phyloP scores from a whole-genome alignment of 1,140 invertebrate genomes.

The Piezodorus guildinii region DNA sequence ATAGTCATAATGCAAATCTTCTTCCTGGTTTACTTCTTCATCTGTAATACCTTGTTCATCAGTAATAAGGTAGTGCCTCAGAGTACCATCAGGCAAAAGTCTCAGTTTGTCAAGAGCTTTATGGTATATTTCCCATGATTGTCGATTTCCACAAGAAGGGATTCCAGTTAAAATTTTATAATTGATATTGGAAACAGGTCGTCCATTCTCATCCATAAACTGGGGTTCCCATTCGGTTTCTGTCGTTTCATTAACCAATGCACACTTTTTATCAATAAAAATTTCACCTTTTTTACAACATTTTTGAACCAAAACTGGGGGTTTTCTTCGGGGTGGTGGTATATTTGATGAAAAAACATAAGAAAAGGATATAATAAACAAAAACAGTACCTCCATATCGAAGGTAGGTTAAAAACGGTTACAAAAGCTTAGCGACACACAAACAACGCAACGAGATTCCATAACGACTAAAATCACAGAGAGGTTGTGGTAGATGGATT shows the following conservation, averaged over 20 bases:
- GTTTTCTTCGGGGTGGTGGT: neutral
- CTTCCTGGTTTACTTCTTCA: slow-evolving; percentile 34
- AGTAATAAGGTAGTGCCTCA: slow-evolving; percentile 50
- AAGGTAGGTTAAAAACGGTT: too few species aligned
- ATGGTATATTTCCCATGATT: slow-evolving; percentile 60
- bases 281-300: slow-evolving; percentile 62
- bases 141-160: slow-evolving; percentile 54
- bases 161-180: slow-evolving; percentile 47
- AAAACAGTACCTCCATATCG: too few species aligned
- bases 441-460: too few species aligned
- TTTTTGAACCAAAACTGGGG: slow-evolving; percentile 45
- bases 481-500: too few species aligned
- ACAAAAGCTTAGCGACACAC: too few species aligned
- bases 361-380: neutral
- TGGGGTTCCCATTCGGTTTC: slow-evolving; percentile 45
- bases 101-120: slow-evolving; percentile 46
- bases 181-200: slow-evolving; percentile 17
- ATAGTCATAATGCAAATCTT: slow-evolving; percentile 50
- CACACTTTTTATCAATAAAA: slow-evolving; percentile 51
- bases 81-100: slow-evolving; percentile 51
- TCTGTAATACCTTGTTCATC: slow-evolving; percentile 35
- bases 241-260: slow-evolving; percentile 43
- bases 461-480: too few species aligned
- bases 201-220: slow-evolving; percentile 38
- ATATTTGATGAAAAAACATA: neutral